A percentile compares a stretch with the other conserved stretches of the same genome.
These are phyloP conservation scores for Natrix natrix DNA, from an alignment of 2,797 vertebrate species.

Conservation along the genomic window DNA sequence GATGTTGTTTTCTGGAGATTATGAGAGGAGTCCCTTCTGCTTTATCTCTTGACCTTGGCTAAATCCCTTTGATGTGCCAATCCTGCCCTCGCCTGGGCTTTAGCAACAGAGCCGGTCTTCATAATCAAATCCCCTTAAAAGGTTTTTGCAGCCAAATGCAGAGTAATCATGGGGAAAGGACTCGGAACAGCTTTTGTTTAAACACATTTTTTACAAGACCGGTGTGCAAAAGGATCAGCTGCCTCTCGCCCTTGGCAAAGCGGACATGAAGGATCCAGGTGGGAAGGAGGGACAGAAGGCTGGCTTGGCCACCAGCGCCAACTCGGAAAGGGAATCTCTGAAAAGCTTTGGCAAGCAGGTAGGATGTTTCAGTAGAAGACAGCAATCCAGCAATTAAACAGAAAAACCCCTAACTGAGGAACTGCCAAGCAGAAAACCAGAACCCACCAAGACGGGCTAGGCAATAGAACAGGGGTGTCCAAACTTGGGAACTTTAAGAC, in stretches of 20 bases:
- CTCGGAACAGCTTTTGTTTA: conserved; percentile 16
- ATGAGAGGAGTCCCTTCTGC: conserved; percentile 22
- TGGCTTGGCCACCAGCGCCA: fast-evolving
- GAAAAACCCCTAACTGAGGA: background rate
- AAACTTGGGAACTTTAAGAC: no score
- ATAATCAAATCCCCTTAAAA: conserved; percentile 68
- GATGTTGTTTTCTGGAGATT: background rate
- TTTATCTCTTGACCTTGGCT: conserved; percentile 29
- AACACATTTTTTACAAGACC: conserved; percentile 30
- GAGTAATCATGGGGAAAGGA: conserved; percentile 23
- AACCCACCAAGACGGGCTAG: background rate
- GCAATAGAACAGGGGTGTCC: background rate
- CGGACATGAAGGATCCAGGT: background rate
- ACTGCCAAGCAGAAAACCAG: background rate
- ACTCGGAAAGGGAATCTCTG: background rate
- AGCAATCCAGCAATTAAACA: background rate
- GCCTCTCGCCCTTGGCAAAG: background rate
- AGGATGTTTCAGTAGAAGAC: background rate
- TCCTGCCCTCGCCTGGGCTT: conserved; percentile 45
- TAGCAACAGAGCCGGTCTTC: conserved; percentile 54
- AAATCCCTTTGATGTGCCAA: conserved; percentile 62
- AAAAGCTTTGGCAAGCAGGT: background rate
- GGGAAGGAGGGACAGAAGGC: conserved; percentile 8
- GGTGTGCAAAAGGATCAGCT: background rate
- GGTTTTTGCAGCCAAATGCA: conserved; percentile 43